Evolutionary conservation across 2,797 vertebrate species (phyloP).

Genomic region (Tauraco hartlaubi): DNA sequence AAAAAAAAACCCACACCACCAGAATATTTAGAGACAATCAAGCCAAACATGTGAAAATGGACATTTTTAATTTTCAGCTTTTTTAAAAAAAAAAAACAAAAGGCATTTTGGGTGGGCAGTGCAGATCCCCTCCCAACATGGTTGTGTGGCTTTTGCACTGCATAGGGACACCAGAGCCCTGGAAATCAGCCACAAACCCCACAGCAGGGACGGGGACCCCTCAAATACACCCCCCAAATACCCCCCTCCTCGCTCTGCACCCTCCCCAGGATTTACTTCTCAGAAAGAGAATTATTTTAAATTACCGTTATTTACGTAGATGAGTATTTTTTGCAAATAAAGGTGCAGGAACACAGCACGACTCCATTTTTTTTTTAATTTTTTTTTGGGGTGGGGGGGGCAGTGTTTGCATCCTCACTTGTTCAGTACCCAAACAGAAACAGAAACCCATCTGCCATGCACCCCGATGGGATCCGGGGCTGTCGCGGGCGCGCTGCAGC

Average conservation of each 20-base stretch:
- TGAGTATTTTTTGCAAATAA: background rate
- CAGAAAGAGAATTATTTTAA: background rate
- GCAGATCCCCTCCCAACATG: fast-evolving
- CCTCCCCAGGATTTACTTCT: background rate
- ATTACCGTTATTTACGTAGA: background rate
- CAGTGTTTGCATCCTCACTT: background rate
- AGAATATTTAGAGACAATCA: background rate
- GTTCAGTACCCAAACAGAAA: background rate
- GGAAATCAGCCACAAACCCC: background rate
- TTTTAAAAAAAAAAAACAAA: background rate
- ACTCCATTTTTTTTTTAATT: background rate
- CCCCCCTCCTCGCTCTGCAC: background rate
- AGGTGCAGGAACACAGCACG: background rate
- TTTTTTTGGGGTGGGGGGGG: too few species aligned
- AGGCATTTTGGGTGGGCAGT: background rate
- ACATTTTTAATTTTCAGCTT: background rate
- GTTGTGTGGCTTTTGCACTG: background rate
- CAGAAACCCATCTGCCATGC: too few species aligned
- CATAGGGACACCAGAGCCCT: fast-evolving
- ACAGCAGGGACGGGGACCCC: background rate
- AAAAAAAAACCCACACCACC: too few species aligned
- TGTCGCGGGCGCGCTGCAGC: background rate
- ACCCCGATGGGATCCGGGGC: fast-evolving
- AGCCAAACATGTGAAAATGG: fast-evolving
- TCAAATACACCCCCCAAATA: fast-evolving